These are phyloP conservation scores for Speoplatyrhinus poulsoni DNA, from an alignment of 2,113 vertebrate species.

Conservation along the genomic window DNA sequence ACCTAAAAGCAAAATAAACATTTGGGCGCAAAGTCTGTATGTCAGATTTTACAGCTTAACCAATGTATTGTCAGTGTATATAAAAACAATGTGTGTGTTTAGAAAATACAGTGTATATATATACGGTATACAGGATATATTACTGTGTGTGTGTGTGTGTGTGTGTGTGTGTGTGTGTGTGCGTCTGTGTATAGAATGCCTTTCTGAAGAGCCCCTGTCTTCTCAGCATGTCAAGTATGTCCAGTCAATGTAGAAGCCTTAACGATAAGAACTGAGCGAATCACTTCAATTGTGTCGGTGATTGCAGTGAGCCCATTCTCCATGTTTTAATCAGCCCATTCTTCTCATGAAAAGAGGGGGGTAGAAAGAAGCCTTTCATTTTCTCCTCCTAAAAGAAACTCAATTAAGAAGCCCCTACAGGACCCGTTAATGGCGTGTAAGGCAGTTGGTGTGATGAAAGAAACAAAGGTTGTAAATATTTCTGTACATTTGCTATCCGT, in stretches of 20 bases:
- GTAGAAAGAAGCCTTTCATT: conserved; percentile 71
- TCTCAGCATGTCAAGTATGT: conserved; percentile 22
- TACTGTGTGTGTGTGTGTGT: no score
- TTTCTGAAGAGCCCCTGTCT: neutral
- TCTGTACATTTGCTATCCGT: conserved; percentile 76
- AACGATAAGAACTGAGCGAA: conserved; percentile 41
- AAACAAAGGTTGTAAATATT: conserved; percentile 77
- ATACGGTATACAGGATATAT: no score
- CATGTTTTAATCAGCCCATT: conserved; percentile 66
- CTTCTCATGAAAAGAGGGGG: conserved; percentile 57
- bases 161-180: no score
- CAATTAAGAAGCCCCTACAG: conserved; percentile 75
- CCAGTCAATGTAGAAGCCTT: conserved; percentile 31
- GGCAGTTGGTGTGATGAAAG: conserved; percentile 70
- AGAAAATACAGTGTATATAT: no score
- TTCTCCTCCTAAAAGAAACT: conserved; percentile 70
- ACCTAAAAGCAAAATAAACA: neutral
- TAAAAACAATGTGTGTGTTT: no score
- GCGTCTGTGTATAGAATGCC: no score
- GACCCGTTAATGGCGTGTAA: conserved; percentile 71
- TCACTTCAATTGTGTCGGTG: conserved; percentile 54
- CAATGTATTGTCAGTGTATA: no score
- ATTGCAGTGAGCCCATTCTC: conserved; percentile 55
- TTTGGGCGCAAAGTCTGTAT: no score
- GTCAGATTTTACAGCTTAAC: no score